Evolutionary conservation across 2,888 invertebrate species (phyloP).

Genomic region (Villa cingulata): DNA sequence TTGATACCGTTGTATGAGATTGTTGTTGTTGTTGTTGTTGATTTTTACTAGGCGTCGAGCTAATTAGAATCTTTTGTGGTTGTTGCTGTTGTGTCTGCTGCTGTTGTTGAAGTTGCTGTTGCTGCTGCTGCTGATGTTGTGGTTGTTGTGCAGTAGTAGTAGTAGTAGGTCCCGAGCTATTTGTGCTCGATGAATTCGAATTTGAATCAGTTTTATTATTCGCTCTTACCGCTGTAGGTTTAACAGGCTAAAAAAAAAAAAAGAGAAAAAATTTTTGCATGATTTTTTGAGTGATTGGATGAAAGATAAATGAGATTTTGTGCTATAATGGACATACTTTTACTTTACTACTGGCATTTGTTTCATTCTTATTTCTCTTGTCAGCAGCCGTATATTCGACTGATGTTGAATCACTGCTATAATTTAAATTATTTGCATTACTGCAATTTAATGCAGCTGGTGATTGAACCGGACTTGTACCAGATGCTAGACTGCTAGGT

Average conservation of each 20-base stretch:
- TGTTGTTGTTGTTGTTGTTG: slow-evolving; percentile 16
- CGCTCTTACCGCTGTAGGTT: slow-evolving; percentile 71
- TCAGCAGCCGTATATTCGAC: slow-evolving; percentile 35
- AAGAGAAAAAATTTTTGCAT: slow-evolving; percentile 10
- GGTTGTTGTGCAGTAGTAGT: not conserved
- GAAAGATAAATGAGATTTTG: too few species aligned
- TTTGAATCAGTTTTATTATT: slow-evolving; percentile 24
- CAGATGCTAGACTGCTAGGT: slow-evolving; percentile 71
- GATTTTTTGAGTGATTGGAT: not conserved
- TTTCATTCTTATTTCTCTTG: slow-evolving; percentile 45
- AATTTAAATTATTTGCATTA: slow-evolving; percentile 44
- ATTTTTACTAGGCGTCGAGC: slow-evolving; percentile 37
- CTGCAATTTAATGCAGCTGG: slow-evolving; percentile 38
- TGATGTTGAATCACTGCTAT: slow-evolving; percentile 57
- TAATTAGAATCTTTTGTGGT: slow-evolving; percentile 19
- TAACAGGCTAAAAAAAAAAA: slow-evolving; percentile 65
- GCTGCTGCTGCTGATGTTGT: slow-evolving; percentile 25
- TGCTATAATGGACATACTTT: slow-evolving; percentile 35
- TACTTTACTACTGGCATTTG: slow-evolving; percentile 28
- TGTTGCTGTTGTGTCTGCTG: not conserved
- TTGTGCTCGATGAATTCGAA: slow-evolving; percentile 14
- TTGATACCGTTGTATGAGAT: slow-evolving; percentile 23
- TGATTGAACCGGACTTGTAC: slow-evolving; percentile 66
- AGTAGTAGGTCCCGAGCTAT: slow-evolving; percentile 15
- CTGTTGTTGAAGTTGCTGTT: slow-evolving; percentile 20